Conservation (phyloP, 2,797 vertebrate species). For the Linurgus olivaceus region DNA sequence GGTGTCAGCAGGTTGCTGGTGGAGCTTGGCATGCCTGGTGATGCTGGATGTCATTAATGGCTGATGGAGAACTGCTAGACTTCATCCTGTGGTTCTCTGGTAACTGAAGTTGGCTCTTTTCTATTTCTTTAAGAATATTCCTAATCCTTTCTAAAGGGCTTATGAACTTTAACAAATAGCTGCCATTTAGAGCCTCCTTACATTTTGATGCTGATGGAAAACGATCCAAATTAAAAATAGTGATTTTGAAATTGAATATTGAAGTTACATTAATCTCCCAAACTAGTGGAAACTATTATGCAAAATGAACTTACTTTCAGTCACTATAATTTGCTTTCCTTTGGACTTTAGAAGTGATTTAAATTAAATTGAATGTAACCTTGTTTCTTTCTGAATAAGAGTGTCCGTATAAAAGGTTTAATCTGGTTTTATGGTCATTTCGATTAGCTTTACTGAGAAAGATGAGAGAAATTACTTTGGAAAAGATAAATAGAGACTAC, state of each 20-base stretch:
- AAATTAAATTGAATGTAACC: not conserved
- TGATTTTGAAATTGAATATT: slow-evolving; percentile 38
- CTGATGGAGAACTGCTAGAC: not conserved
- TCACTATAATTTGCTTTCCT: not conserved
- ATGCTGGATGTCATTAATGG: not conserved
- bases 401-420: not conserved
- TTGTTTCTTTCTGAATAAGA: not conserved
- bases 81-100: not conserved
- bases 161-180: not conserved
- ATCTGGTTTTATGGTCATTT: not conserved
- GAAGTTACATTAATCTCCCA: not conserved
- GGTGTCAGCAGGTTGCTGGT: not conserved
- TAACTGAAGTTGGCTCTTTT: not conserved
- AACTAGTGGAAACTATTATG: not conserved
- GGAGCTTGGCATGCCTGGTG: rapidly evolving
- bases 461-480: not conserved
- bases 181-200: not conserved
- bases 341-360: not conserved
- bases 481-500: not conserved
- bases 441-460: not conserved
- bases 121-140: not conserved
- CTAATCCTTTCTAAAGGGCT: not conserved
- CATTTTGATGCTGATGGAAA: not conserved
- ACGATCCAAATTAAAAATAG: not conserved
- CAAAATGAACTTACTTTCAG: not conserved